A percentile compares a stretch with the other conserved stretches of the same genome.
These are phyloP conservation scores for Chlorodrepanis virens DNA, from an alignment of 2,113 vertebrate species.

Conservation along the genomic window DNA sequence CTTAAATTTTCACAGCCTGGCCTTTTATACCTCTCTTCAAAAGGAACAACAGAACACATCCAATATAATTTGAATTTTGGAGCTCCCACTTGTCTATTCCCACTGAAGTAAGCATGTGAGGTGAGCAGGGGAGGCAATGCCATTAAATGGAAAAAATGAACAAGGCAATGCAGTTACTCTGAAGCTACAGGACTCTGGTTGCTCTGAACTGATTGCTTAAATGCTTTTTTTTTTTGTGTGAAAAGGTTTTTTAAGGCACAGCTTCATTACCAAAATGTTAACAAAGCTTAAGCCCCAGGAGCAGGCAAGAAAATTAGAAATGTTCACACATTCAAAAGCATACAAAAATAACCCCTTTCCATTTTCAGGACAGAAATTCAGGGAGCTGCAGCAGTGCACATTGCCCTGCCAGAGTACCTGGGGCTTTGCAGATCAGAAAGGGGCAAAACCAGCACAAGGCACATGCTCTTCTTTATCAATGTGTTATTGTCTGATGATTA, in stretches of 20 bases:
- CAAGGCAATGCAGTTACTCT: neutral
- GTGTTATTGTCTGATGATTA: neutral
- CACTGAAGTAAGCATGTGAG: neutral
- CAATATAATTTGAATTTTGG: neutral
- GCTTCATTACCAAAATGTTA: conserved; percentile 50
- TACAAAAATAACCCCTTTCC: neutral
- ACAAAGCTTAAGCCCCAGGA: neutral
- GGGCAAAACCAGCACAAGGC: neutral
- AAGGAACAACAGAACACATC: neutral
- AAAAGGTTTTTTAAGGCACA: neutral
- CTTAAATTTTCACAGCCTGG: neutral
- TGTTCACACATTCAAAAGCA: neutral
- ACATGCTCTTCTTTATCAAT: conserved; percentile 22
- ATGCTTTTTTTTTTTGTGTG: neutral
- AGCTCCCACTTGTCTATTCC: conserved; percentile 7
- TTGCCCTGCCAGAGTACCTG: neutral
- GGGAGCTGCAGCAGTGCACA: neutral
- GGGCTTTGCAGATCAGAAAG: neutral
- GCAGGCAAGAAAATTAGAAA: conserved; percentile 50
- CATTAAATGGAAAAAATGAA: neutral
- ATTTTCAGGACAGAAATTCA: neutral
- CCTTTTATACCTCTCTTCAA: neutral
- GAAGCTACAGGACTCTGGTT: neutral
- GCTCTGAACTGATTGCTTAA: neutral
- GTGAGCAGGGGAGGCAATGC: neutral